A percentile compares a stretch with the other conserved stretches of the same genome.
phyloP scores from a whole-genome alignment of 1,140 invertebrate species.

The Pristionchus pacificus region DNA sequence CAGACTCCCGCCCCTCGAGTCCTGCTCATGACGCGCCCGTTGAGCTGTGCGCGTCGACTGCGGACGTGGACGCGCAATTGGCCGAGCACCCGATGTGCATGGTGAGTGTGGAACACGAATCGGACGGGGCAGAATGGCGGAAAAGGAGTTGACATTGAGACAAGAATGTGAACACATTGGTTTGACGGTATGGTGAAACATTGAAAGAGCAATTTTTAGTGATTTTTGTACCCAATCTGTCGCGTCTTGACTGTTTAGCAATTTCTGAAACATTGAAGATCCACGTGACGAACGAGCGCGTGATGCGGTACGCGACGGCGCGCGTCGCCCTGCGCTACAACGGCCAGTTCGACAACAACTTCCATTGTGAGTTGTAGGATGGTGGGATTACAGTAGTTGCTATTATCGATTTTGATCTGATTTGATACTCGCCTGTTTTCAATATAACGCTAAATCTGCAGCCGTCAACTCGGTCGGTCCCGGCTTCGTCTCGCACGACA shows the following conservation, averaged over 20 bases:
- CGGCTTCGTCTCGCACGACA: conserved; percentile 27
- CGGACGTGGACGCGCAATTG: too few relatives aligned
- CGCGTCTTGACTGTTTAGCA: conserved; percentile 3
- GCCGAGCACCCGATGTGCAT: too few relatives aligned
- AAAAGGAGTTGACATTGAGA: not conserved
- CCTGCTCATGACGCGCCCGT: too few relatives aligned
- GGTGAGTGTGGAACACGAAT: too few relatives aligned
- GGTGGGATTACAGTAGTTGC: not conserved
- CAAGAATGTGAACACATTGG: conserved; percentile 1
- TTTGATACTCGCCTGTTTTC: not conserved
- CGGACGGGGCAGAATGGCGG: too few relatives aligned
- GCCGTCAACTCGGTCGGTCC: conserved; percentile 13
- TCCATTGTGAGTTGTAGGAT: conserved; percentile 6
- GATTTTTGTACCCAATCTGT: not conserved
- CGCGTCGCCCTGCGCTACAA: conserved; percentile 14
- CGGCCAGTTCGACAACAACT: conserved; percentile 16
- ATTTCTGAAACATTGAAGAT: conserved; percentile 6
- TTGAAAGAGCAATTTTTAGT: not conserved
- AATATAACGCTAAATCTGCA: conserved; percentile 3
- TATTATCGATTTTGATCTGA: not conserved
- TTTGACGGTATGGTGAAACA: conserved; percentile 8
- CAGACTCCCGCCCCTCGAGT: too few relatives aligned
- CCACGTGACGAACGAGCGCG: not conserved
- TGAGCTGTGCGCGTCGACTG: too few relatives aligned
- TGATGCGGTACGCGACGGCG: not conserved